phyloP scores from a whole-genome alignment of 2,888 invertebrate genomes.

The Drosophila kokeensis region DNA sequence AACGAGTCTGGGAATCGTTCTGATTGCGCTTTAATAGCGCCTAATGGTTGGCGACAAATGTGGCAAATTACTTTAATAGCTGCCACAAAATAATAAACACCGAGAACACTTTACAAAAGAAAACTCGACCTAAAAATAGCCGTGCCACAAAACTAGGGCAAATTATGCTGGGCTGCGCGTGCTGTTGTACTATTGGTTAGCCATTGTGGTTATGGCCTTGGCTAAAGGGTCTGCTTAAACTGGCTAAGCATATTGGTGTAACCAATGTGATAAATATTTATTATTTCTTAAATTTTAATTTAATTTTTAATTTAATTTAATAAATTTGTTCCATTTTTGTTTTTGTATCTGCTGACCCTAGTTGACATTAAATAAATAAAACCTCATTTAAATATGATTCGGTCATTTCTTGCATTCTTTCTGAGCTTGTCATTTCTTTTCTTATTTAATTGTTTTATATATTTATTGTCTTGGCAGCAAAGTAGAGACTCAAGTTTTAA shows the following conservation, averaged over 20 bases:
- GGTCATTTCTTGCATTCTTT: not conserved
- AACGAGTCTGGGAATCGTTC: constrained; percentile 30
- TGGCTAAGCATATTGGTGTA: not conserved
- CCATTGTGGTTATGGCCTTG: constrained; percentile 37
- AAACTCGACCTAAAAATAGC: constrained; percentile 6
- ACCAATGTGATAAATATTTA: not conserved
- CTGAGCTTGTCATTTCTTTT: not conserved
- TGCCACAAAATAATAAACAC: constrained; percentile 74
- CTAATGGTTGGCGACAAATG: constrained; percentile 78
- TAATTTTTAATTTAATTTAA: not conserved
- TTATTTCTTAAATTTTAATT: not conserved
- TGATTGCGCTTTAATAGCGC: constrained; percentile 78
- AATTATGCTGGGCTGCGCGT: constrained; percentile 33
- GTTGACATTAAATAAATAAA: too few relatives aligned
- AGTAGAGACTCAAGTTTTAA: constrained; percentile 9
- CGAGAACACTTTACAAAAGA: constrained; percentile 39
- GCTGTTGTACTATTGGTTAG: constrained; percentile 35
- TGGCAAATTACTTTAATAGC: constrained; percentile 78
- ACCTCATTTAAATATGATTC: constrained; percentile 11
- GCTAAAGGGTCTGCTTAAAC: constrained; percentile 9
- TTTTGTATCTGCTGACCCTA: too few relatives aligned
- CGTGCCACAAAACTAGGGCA: constrained; percentile 6
- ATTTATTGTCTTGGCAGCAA: constrained; percentile 14
- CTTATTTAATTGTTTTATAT: constrained; percentile 20
- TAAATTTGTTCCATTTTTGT: not conserved